Evolutionary conservation across 2,113 vertebrate species (phyloP).

Genomic region (Peucedramus taeniatus): DNA sequence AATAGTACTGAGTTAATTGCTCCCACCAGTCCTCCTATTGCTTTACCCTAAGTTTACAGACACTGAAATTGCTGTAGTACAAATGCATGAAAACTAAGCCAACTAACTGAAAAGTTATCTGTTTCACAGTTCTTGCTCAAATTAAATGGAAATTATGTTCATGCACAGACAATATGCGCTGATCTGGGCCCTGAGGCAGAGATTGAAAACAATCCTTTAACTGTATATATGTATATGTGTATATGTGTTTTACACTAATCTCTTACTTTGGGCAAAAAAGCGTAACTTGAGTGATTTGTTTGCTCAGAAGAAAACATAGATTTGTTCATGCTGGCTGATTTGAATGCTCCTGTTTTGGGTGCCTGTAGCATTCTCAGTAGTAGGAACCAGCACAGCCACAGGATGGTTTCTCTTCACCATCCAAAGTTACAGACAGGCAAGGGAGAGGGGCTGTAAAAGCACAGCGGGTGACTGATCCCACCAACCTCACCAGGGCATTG

Average conservation of each 20-base stretch:
- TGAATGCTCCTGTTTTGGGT: not conserved
- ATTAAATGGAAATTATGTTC: not conserved
- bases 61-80: not conserved
- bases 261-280: not conserved
- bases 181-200: not conserved
- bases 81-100: not conserved
- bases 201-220: not conserved
- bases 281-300: not conserved
- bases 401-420: not conserved
- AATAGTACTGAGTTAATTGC: not conserved
- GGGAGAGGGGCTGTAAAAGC: not conserved
- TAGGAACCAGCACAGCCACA: not conserved
- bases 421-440: not conserved
- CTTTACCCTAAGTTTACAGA: not conserved
- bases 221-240: not conserved
- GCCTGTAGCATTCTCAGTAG: not conserved
- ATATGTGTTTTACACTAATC: not conserved
- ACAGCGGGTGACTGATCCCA: not conserved
- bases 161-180: not conserved
- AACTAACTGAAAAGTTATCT: not conserved
- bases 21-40: not conserved
- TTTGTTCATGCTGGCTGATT: not conserved
- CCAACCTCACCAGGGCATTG: fast-evolving
- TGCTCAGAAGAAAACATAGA: not conserved
- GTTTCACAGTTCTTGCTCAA: not conserved